phyloP scores from a whole-genome alignment of 2,888 invertebrate species.

The Pheosia tremula region DNA sequence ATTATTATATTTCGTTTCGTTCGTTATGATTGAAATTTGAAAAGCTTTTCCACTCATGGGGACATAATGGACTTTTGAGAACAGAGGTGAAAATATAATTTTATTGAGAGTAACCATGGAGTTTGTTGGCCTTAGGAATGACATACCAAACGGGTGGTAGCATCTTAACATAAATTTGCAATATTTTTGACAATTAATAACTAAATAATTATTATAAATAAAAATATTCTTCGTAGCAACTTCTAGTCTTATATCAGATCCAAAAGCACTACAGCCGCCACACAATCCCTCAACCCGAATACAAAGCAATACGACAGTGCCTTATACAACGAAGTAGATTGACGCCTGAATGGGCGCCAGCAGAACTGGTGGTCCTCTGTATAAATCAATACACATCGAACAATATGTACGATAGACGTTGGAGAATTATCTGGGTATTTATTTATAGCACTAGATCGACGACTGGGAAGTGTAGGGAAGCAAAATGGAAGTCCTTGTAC shows the following conservation, averaged over 20 bases:
- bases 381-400: slow-evolving; percentile 7
- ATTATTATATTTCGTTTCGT: no score
- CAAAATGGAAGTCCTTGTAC: background rate
- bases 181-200: no score
- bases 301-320: slow-evolving; percentile 26
- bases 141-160: no score
- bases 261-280: background rate
- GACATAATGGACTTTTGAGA: no score
- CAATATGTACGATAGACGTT: slow-evolving; percentile 5
- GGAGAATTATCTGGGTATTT: background rate
- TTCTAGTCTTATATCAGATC: background rate
- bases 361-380: slow-evolving; percentile 35
- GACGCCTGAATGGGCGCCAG: slow-evolving; percentile 41
- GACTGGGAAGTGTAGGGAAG: slow-evolving; percentile 1
- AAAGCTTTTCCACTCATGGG: no score
- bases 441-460: background rate
- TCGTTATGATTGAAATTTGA: no score
- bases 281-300: slow-evolving; percentile 7
- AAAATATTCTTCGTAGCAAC: no score
- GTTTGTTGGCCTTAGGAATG: no score
- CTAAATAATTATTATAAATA: no score
- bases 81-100: no score
- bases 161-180: no score
- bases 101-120: no score
- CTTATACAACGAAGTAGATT: slow-evolving; percentile 40